Percentiles rank a stretch among this genome's conserved stretches.
These are phyloP conservation scores for Phocoena phocoena DNA, from an alignment of 2,113 vertebrate species.

Conservation along the genomic window DNA sequence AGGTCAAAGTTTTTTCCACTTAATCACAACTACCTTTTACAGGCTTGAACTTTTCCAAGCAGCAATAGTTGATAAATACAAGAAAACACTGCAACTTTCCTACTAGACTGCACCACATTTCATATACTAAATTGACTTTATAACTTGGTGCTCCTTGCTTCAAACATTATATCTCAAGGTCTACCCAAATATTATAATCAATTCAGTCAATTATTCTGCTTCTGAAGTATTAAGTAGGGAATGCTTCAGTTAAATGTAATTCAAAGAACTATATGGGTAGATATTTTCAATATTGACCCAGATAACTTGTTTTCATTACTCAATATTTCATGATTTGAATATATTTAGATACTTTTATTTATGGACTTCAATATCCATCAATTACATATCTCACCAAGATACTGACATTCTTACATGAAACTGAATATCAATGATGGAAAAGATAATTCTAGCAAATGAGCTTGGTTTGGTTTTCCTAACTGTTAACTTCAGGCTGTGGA, in stretches of 20 bases:
- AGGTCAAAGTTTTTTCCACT: neutral
- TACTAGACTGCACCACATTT: neutral
- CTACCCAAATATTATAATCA: neutral
- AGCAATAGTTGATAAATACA: neutral
- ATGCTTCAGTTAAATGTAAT: slow-evolving; percentile 26
- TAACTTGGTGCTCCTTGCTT: neutral
- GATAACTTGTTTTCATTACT: neutral
- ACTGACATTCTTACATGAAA: neutral
- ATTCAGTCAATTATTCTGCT: neutral
- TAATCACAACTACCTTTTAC: neutral
- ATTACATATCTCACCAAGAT: neutral
- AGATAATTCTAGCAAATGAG: neutral
- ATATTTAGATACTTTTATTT: neutral
- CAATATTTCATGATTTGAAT: neutral
- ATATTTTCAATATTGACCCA: neutral
- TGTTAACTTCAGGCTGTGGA: neutral
- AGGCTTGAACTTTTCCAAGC: neutral
- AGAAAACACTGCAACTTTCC: neutral
- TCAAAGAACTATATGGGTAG: neutral
- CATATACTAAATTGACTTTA: neutral
- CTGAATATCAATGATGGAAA: neutral
- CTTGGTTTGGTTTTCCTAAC: neutral
- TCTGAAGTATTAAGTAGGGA: neutral
- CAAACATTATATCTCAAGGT: neutral
- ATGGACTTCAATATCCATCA: neutral